Conservation (phyloP, 2,888 invertebrate genomes). For the Myathropa florea region DNA sequence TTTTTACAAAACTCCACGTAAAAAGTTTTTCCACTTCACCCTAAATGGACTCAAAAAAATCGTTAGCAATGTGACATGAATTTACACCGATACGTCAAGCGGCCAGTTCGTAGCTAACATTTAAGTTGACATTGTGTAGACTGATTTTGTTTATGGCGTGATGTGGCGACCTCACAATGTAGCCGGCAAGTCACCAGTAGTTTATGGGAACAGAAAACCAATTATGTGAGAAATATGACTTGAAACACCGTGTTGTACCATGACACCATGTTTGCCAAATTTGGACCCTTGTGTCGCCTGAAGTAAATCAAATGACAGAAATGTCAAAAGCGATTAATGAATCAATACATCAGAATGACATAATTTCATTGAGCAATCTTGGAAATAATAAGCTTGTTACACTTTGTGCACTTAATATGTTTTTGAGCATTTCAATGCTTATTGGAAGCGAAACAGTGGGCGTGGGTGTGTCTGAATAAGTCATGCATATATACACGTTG, state of each 20-base stretch:
- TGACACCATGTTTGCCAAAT: constrained; percentile 41
- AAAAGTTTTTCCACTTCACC: constrained; percentile 35
- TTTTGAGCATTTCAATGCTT: background rate
- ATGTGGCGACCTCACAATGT: too few relatives aligned
- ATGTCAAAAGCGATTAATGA: constrained; percentile 17
- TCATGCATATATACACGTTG: background rate
- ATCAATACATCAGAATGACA: constrained; percentile 5
- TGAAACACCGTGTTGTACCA: too few relatives aligned
- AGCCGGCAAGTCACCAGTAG: background rate
- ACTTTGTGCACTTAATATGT: background rate
- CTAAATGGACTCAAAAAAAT: constrained; percentile 27
- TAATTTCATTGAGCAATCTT: background rate
- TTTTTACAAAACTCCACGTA: constrained; percentile 6
- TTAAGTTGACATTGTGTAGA: constrained; percentile 11
- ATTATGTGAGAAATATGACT: constrained; percentile 55
- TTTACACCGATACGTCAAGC: constrained; percentile 30
- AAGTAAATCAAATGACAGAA: constrained; percentile 16
- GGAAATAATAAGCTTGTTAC: background rate
- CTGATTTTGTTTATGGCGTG: constrained; percentile 10
- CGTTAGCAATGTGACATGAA: constrained; percentile 31
- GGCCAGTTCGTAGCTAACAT: constrained; percentile 1
- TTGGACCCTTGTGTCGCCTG: constrained; percentile 3
- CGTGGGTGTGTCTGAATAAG: background rate
- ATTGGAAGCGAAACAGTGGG: background rate
- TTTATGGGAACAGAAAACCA: constrained; percentile 28